Conservation (phyloP, 2,113 vertebrate genomes). For the Anas platyrhynchos region DNA sequence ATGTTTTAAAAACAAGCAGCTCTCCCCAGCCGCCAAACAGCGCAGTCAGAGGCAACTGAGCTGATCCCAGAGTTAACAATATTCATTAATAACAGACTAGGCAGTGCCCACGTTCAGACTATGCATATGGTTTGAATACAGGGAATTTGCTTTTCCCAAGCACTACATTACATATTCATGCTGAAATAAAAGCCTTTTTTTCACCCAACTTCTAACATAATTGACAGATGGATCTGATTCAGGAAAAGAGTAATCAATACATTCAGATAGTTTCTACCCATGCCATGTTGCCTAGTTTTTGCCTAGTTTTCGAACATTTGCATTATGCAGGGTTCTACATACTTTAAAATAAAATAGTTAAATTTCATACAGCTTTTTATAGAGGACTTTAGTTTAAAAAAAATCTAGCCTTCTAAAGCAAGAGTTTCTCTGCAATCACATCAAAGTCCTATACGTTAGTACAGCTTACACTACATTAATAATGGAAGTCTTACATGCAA, state of each 20-base stretch:
- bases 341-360: not conserved
- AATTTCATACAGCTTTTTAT: slow-evolving; percentile 10
- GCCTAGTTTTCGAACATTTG: slow-evolving; percentile 11
- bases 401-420: not conserved
- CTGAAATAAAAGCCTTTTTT: slow-evolving; percentile 34
- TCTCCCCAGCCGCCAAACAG: not conserved
- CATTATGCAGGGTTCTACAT: not conserved
- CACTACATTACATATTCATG: slow-evolving; percentile 22
- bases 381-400: not conserved
- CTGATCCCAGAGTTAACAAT: not conserved
- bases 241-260: slow-evolving; percentile 26
- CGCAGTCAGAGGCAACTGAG: not conserved
- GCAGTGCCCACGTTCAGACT: not conserved
- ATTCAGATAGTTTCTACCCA: slow-evolving; percentile 10
- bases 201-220: not conserved
- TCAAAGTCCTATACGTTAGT: not conserved
- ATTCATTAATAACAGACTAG: slow-evolving; percentile 35
- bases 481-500: not conserved
- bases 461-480: not conserved
- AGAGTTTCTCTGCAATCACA: not conserved
- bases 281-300: not conserved
- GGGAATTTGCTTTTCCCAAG: slow-evolving; percentile 37
- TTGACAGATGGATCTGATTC: slow-evolving; percentile 55
- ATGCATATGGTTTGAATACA: slow-evolving; percentile 49
- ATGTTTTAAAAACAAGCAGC: not conserved